Conservation (phyloP, 2,888 invertebrate species). For the Tipula confusa region DNA sequence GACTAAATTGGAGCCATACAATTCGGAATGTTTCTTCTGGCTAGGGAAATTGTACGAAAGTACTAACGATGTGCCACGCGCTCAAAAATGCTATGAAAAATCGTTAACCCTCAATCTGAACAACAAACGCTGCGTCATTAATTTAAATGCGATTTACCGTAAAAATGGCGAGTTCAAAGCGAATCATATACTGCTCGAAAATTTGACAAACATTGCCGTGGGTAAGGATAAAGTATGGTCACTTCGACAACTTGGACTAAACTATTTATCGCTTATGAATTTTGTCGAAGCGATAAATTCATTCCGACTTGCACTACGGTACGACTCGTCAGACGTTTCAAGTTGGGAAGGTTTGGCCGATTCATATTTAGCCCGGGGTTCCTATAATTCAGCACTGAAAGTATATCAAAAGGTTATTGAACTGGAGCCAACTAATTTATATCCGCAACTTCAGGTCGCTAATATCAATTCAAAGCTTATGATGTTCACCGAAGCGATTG, state of each 20-base stretch:
- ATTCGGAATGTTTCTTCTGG: slow-evolving; percentile 67
- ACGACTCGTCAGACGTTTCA: slow-evolving; percentile 63
- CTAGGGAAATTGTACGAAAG: slow-evolving; percentile 71
- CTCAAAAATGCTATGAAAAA: slow-evolving; percentile 80
- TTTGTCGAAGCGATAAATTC: slow-evolving; percentile 69
- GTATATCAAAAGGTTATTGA: slow-evolving; percentile 75
- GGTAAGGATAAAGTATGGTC: slow-evolving; percentile 64
- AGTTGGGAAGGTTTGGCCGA: slow-evolving; percentile 88
- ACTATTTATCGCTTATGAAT: slow-evolving; percentile 69
- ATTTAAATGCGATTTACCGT: slow-evolving; percentile 71
- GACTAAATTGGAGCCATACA: slow-evolving; percentile 68
- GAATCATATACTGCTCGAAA: slow-evolving; percentile 59
- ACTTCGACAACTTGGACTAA: slow-evolving; percentile 77
- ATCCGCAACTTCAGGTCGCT: slow-evolving; percentile 72
- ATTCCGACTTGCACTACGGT: slow-evolving; percentile 67
- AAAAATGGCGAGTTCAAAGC: slow-evolving; percentile 61
- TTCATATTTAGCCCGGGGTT: slow-evolving; percentile 82
- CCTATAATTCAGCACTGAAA: slow-evolving; percentile 83
- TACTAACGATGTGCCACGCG: slow-evolving; percentile 63
- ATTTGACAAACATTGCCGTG: slow-evolving; percentile 51
- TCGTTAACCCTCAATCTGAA: slow-evolving; percentile 68
- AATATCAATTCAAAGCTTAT: slow-evolving; percentile 57
- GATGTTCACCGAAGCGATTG: slow-evolving; percentile 67
- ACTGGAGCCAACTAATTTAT: slow-evolving; percentile 60
- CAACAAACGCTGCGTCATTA: slow-evolving; percentile 63